phyloP scores from a whole-genome alignment of 2,113 vertebrate genomes.

The Phaethon lepturus region DNA sequence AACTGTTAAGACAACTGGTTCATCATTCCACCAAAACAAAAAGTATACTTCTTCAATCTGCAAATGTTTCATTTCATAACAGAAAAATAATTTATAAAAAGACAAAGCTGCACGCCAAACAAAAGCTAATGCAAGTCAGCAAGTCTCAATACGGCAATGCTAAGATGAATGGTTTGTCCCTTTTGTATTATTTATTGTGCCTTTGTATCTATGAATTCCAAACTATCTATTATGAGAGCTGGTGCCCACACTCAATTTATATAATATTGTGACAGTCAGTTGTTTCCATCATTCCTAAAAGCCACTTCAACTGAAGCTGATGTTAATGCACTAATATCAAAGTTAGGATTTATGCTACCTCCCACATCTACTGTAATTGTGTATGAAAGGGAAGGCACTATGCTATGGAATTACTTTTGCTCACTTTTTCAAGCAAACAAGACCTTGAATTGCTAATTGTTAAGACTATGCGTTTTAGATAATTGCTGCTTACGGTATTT shows the following conservation, averaged over 20 bases:
- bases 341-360: not conserved
- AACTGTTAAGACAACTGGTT: not conserved
- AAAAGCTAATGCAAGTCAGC: not conserved
- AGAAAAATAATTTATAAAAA: not conserved
- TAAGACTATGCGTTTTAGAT: not conserved
- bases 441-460: not conserved
- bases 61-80: not conserved
- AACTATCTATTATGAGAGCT: conserved; percentile 49
- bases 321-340: not conserved
- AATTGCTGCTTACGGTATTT: not conserved
- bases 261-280: not conserved
- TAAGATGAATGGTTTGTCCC: not conserved
- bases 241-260: conserved; percentile 5
- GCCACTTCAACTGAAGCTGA: not conserved
- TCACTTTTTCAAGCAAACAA: not conserved
- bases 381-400: not conserved
- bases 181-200: conserved; percentile 60
- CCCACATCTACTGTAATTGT: not conserved
- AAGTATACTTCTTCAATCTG: not conserved
- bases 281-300: conserved; percentile 27
- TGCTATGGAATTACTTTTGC: not conserved
- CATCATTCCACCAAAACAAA: not conserved
- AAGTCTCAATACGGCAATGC: not conserved
- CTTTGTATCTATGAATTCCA: conserved; percentile 54
- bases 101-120: not conserved